These are phyloP conservation scores for Toxostoma redivivum DNA, from an alignment of 2,113 vertebrate species.

Conservation along the genomic window DNA sequence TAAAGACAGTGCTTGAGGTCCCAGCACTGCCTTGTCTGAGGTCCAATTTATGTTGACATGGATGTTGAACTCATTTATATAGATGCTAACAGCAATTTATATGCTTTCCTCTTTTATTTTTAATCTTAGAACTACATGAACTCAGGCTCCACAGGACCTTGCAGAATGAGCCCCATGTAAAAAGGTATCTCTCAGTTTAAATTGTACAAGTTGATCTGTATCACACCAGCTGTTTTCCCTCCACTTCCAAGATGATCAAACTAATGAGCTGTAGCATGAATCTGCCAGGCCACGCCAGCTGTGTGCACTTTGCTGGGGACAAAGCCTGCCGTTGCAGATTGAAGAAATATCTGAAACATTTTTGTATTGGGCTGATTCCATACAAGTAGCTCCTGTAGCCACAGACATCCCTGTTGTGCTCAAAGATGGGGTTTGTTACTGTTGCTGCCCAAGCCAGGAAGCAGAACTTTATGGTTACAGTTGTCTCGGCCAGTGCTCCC, in stretches of 20 bases:
- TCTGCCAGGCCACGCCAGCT: background rate
- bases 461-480: background rate
- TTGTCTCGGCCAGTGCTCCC: slow-evolving; percentile 42
- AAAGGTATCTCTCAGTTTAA: background rate
- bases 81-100: background rate
- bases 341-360: background rate
- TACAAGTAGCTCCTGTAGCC: background rate
- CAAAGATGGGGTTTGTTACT: background rate
- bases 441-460: background rate
- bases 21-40: background rate
- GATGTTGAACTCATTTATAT: background rate
- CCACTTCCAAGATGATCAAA: background rate
- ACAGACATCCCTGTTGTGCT: background rate
- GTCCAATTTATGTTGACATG: background rate
- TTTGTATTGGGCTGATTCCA: fast-evolving
- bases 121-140: background rate
- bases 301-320: background rate
- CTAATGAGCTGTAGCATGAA: background rate
- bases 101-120: background rate
- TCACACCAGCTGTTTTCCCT: background rate
- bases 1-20: background rate
- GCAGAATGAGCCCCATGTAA: background rate
- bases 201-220: background rate
- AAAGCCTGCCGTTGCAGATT: background rate
- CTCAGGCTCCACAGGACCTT: background rate